Conservation (phyloP, 2,888 invertebrate species). For the Labia minor region DNA sequence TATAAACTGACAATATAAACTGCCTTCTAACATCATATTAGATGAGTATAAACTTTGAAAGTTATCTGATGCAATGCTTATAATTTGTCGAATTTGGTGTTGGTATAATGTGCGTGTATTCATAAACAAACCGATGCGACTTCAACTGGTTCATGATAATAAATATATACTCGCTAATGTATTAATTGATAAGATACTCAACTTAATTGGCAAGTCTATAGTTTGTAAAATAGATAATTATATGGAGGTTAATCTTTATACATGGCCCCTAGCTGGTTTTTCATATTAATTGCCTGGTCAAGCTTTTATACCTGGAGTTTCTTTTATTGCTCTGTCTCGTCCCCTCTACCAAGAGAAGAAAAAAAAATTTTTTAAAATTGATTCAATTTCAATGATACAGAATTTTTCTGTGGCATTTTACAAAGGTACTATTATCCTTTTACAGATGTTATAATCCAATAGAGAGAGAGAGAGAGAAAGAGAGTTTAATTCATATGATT, state of each 20-base stretch:
- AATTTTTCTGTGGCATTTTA: background rate
- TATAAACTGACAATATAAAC: too few relatives aligned
- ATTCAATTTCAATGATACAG: background rate
- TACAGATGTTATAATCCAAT: background rate
- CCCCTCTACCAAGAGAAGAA: too few relatives aligned
- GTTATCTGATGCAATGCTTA: too few relatives aligned
- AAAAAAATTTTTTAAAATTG: background rate
- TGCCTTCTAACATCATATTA: too few relatives aligned
- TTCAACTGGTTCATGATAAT: background rate
- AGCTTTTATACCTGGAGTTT: background rate
- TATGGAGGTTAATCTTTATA: background rate
- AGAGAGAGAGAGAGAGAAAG: too few relatives aligned
- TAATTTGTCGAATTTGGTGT: background rate
- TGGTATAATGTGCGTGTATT: background rate
- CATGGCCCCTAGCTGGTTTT: background rate
- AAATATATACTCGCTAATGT: background rate
- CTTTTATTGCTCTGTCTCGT: background rate
- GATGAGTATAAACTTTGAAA: too few relatives aligned
- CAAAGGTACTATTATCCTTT: slow-evolving; percentile 6
- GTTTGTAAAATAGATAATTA: slow-evolving; percentile 3
- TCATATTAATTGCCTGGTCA: background rate
- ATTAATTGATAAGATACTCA: slow-evolving; percentile 1
- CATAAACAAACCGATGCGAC: background rate
- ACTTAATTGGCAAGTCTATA: background rate
- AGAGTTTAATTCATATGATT: slow-evolving; percentile 13